phyloP scores from a whole-genome alignment of 2,113 vertebrate genomes.

The Caracal caracal region DNA sequence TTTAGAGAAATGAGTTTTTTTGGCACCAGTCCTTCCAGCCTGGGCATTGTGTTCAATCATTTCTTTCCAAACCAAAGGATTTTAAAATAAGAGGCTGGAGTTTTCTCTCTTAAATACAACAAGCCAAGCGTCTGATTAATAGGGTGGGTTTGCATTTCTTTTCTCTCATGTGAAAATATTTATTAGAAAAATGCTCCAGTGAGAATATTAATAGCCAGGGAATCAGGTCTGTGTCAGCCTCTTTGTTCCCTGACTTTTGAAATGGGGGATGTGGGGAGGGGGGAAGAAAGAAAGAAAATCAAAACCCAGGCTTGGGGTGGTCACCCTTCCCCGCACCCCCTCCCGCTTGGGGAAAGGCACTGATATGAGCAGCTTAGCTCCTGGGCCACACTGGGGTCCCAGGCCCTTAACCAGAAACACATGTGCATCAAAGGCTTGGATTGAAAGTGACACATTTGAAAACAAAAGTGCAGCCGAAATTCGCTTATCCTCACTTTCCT shows the following conservation, averaged over 20 bases:
- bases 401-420: slow-evolving; percentile 70
- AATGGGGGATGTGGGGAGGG: neutral
- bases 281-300: neutral
- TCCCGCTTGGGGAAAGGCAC: neutral
- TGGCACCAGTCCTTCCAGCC: slow-evolving; percentile 64
- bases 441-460: slow-evolving; percentile 69
- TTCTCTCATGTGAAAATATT: slow-evolving; percentile 66
- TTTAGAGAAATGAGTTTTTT: slow-evolving; percentile 63
- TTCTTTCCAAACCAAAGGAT: slow-evolving; percentile 75
- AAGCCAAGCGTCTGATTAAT: slow-evolving; percentile 73
- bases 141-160: slow-evolving; percentile 72
- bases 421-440: slow-evolving; percentile 65
- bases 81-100: slow-evolving; percentile 70
- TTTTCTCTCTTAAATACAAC: slow-evolving; percentile 58
- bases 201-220: slow-evolving; percentile 74
- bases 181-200: slow-evolving; percentile 26
- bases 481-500: slow-evolving; percentile 74
- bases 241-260: slow-evolving; percentile 54
- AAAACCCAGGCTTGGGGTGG: neutral
- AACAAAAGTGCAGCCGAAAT: slow-evolving; percentile 66
- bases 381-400: neutral
- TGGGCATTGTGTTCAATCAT: slow-evolving; percentile 67
- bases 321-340: neutral
- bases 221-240: slow-evolving; percentile 22
- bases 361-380: neutral